phyloP scores from a whole-genome alignment of 2,888 invertebrate species.

The Hermaeophaga mercurialis region DNA sequence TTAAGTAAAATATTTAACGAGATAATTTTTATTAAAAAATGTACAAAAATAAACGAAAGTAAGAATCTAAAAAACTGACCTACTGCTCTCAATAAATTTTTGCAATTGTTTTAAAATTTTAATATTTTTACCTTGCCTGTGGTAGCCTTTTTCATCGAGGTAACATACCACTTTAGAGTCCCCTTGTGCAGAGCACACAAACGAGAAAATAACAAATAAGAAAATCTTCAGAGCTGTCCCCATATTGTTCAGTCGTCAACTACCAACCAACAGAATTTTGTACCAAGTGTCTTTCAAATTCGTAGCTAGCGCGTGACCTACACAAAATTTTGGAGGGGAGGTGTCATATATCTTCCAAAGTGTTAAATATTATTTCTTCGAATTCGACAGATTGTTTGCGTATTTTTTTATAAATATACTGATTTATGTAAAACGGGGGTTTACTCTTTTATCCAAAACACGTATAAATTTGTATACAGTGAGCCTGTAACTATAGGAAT shows the following conservation, averaged over 20 bases:
- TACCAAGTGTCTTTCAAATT: slow-evolving; percentile 30
- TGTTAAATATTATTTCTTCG: neutral
- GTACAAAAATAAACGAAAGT: neutral
- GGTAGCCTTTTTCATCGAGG: slow-evolving; percentile 72
- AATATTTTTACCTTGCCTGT: slow-evolving; percentile 73
- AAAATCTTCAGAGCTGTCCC: slow-evolving; percentile 36
- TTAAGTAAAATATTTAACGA: too few relatives aligned
- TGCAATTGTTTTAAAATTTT: neutral
- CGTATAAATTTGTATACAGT: too few relatives aligned
- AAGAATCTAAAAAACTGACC: too few relatives aligned
- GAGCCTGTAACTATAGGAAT: too few relatives aligned
- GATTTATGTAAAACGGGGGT: too few relatives aligned
- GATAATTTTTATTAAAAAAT: neutral
- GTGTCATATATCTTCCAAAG: neutral
- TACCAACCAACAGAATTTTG: slow-evolving; percentile 27
- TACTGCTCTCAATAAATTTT: too few relatives aligned
- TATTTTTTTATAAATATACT: too few relatives aligned
- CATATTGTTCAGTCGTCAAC: slow-evolving; percentile 20
- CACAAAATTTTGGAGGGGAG: slow-evolving; percentile 22
- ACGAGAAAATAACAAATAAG: slow-evolving; percentile 40
- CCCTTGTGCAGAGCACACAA: slow-evolving; percentile 49
- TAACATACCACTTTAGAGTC: slow-evolving; percentile 72
- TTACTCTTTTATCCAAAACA: too few relatives aligned
- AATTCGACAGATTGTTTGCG: too few relatives aligned
- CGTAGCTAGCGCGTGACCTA: slow-evolving; percentile 19